Conservation (phyloP, 30 jellyfish, hydroid and myxozoan species). For the Chironex yamaguchii region DNA sequence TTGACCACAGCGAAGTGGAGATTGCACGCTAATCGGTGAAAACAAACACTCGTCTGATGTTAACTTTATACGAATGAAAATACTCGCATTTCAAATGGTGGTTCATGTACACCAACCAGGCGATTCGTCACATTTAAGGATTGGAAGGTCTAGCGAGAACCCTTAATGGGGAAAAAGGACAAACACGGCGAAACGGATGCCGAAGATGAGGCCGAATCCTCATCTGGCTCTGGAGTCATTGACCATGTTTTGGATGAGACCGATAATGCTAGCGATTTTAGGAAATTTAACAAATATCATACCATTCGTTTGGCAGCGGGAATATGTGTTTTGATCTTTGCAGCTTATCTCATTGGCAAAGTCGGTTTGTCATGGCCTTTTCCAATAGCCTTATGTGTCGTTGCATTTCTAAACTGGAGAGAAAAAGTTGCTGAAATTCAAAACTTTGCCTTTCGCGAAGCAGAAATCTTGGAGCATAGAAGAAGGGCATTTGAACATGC, state of each 20-base stretch:
- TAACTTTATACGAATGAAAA: no score
- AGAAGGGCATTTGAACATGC: conserved; percentile 90
- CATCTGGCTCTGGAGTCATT: neutral
- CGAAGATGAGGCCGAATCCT: neutral
- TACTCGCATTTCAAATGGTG: no score
- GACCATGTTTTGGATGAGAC: neutral
- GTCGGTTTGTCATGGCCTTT: conserved; percentile 78
- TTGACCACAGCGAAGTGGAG: no score
- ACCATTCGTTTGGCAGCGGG: conserved; percentile 78
- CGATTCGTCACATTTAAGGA: no score
- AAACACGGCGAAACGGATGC: neutral
- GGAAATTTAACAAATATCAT: conserved; percentile 58
- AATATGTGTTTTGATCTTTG: conserved; percentile 66
- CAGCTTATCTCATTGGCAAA: conserved; percentile 81
- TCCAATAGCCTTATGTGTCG: conserved; percentile 62
- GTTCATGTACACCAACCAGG: no score
- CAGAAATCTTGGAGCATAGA: conserved; percentile 87
- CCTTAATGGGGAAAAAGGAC: no score
- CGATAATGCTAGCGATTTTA: conserved; percentile 18
- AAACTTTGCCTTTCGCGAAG: conserved; percentile 85
- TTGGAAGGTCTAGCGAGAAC: no score
- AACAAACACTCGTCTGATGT: no score
- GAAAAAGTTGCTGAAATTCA: conserved; percentile 70
- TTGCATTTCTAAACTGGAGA: conserved; percentile 92
- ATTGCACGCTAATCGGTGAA: no score